Evolutionary conservation across 1,140 invertebrate genomes (phyloP), one percentile per base, ranked within the genome.

Genomic region (Drosophila hydei): DNA sequence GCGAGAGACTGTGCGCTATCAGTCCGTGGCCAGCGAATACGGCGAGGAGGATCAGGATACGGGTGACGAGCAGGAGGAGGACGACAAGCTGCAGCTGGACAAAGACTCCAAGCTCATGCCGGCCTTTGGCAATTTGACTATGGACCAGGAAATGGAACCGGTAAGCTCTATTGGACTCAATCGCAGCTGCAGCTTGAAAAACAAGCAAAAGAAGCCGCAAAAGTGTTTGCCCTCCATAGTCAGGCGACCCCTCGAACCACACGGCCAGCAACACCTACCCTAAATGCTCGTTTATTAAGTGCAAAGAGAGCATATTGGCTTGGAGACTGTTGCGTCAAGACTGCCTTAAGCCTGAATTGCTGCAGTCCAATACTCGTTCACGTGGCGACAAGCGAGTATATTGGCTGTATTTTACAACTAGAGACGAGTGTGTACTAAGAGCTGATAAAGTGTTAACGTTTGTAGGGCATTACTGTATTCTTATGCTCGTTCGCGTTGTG

Each of bases 111-210:
- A 71, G 61, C 68, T 81, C 52, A 93, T 93, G 92, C 92, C 92
- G 45, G 92, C 92, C 63, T 93, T 92, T 76, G 93, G 92, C 55
- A 92, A 92, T 76, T 84, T 93, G 64, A 92, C 92, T 54, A 83
- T 93, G 76, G 92, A 92, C 69, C 77, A 90, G 61, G 72, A 91
- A 77, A 87, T 89, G 76, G 81, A 85, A 78, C 85, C 89, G 84
- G 89, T 91, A 90, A 91, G 89, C 58, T 67, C 65, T 11, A 33
- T 62, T 67, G 71, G 36, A 42, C 11, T 38, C 52, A 47, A 36
- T 12, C 9, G 45, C 18, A 21, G 43, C 18, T 5, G 43, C 43
- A n/a, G 18, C n/a, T 18, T 7, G 38, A 14, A 42, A 14, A 40
- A 40, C 52, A 36, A 21, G 45, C 45, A 21, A 21, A 30, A 4